phyloP scores from a whole-genome alignment of 2,113 vertebrate species.

The Melospiza georgiana region DNA sequence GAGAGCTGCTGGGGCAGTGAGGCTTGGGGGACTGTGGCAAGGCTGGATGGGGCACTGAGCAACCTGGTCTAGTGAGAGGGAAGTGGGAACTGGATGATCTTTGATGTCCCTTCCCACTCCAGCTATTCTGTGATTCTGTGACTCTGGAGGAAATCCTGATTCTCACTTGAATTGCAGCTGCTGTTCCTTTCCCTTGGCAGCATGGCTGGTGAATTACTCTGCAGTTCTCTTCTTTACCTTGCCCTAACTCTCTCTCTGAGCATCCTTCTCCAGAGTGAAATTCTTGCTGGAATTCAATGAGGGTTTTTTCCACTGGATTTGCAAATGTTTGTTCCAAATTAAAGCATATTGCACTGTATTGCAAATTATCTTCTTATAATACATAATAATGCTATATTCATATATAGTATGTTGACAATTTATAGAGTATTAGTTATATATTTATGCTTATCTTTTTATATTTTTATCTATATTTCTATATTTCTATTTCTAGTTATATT shows the following conservation, averaged over 20 bases:
- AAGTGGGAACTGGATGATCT: not conserved
- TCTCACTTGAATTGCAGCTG: not conserved
- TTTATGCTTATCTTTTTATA: not conserved
- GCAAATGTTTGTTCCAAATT: not conserved
- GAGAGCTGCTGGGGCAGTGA: not conserved
- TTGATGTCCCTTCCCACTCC: not conserved
- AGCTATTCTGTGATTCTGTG: not conserved
- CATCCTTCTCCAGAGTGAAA: not conserved
- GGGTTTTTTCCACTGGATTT: not conserved
- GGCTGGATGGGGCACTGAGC: not conserved
- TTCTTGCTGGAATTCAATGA: not conserved
- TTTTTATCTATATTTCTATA: not conserved
- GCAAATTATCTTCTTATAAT: not conserved
- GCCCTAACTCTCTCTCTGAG: not conserved
- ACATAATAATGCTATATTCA: not conserved
- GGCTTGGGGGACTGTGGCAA: accelerated
- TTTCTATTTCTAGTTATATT: not conserved
- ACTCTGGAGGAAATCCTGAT: not conserved
- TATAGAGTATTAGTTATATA: not conserved
- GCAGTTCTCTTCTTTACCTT: not conserved
- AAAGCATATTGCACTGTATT: not conserved
- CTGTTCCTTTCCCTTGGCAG: not conserved
- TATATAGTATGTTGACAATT: not conserved
- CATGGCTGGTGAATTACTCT: not conserved
- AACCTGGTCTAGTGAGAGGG: not conserved